Base-by-base conservation (phyloP, 2,888 invertebrate species). In the Himalopsyche kuldschensis region DNA sequence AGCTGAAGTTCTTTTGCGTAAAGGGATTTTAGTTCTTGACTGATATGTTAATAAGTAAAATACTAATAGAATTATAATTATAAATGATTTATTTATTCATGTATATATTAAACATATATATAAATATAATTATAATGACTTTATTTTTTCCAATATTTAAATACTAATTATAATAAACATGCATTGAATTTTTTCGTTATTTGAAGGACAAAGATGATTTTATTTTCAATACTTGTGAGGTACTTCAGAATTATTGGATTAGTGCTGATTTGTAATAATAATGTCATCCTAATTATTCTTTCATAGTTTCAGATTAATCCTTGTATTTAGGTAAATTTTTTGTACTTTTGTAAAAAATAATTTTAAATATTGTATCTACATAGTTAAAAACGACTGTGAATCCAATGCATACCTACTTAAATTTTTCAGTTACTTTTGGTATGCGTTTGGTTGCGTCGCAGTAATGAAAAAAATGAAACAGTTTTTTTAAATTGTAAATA, bases 321-420 rank as follows among this genome's bases (percentile, higher is more conserved):
- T 80, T 80, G 47, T 69, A 78, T 63, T 77, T 47, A 83, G 80
- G 35, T 69, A 81, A 47, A 77, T 80, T 80, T 83, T 83, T 83
- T 83, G 80, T 83, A 83, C 80, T 83, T 83, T 83, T 83, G 83
- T 83, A 83, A 47, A 80, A 83, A 82, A 55, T 55, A 55, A 55
- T 55, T 55, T 55, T 55, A 55, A 55, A 55, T 55, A 55, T 55
- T 55, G 55, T 55, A 55, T 55, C 55, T 20, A 55, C 55, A 55
- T 55, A 55, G 55, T 55, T 20, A 55, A 55, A 55, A 55, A 55
- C 24, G 55, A 55, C 55, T 55, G 55, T 55, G 5, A 55, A 24
- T 55, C 32, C 24, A 55, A 20, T 55, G 55, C 55, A 55, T 55
- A 55, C 55, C 55, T 55, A 55, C 55, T 55, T 55, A 55, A 55